Evolutionary conservation across 1,140 invertebrate genomes (phyloP), one percentile per base, ranked within the genome.

Genomic region (Solenopsis fugax): DNA sequence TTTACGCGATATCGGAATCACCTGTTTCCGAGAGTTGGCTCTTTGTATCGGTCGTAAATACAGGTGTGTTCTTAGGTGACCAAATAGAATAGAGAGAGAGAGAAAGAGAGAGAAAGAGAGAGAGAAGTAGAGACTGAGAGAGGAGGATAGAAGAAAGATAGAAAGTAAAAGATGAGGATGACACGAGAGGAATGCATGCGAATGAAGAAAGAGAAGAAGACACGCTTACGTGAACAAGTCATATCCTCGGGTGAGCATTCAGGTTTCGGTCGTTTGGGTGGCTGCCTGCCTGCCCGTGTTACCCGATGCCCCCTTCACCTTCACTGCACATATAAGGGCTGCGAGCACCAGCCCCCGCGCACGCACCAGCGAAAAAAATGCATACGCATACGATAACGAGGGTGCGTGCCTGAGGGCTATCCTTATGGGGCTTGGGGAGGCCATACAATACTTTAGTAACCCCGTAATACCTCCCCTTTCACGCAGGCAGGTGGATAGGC

Each of bases 371-470:
- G 91, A 93, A 93, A 94, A 93, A 93, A 90, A 90, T 94, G 93
- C 93, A 93, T 93, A 94, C 93, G 93, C 94, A 93, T 81, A 91
- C 87, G 92, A 93, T 93, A 94, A 93, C 88, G 87, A 92, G 92
- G 93, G 93, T 95, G 93, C 94, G 94, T 94, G 94, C 93, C 93
- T 93, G 92, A 94, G 93, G 92, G 80, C 89, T 91, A 91, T 91
- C 90, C 90, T 91, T 91, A 91, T 91, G 90, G 90, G 90, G 90
- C 90, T 91, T 91, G 78, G 90, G 90, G 90, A 91, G 89, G 90
- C 90, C 90, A 91, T 91, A 91, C 90, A 87, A 91, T 90, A 91
- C 90, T 91, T 91, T 91, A 91, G 90, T 91, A 91, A 91, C 90
- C 89, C 90, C 90, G 93, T 94, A 92, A 93, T 94, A 91, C 91